These are phyloP conservation scores for Nylanderia fulva DNA, from an alignment of 1,140 invertebrate species.

Conservation along the genomic window DNA sequence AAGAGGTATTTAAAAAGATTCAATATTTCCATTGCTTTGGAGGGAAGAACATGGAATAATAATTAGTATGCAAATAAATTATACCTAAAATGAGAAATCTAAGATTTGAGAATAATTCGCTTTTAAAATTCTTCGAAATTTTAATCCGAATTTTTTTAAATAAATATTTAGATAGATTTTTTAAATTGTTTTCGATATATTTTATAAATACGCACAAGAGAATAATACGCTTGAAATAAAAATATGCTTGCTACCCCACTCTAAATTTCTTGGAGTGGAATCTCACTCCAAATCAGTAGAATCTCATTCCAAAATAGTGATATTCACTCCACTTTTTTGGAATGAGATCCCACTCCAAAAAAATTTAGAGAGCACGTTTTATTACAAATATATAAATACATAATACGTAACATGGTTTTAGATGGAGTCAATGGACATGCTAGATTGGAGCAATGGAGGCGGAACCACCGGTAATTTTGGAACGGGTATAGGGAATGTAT, in stretches of 20 bases:
- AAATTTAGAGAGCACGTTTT: too few species aligned
- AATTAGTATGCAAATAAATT: neutral
- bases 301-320: too few species aligned
- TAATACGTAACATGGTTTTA: conserved; percentile 75
- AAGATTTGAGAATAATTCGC: neutral
- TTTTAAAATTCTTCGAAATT: neutral
- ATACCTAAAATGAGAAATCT: neutral
- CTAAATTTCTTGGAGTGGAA: too few species aligned
- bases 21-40: neutral
- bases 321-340: too few species aligned
- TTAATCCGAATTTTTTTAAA: neutral
- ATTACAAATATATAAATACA: neutral
- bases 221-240: neutral
- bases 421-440: conserved; percentile 93
- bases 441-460: conserved; percentile 88
- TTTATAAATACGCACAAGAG: too few species aligned
- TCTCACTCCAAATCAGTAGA: too few species aligned
- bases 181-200: too few species aligned
- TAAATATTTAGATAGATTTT: neutral
- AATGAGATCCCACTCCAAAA: too few species aligned
- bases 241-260: neutral
- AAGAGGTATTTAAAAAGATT: neutral
- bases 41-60: neutral
- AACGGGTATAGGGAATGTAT: conserved; percentile 71
- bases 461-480: conserved; percentile 76